phyloP scores from a whole-genome alignment of 2,797 vertebrate genomes.

The Tolypeutes matacus region DNA sequence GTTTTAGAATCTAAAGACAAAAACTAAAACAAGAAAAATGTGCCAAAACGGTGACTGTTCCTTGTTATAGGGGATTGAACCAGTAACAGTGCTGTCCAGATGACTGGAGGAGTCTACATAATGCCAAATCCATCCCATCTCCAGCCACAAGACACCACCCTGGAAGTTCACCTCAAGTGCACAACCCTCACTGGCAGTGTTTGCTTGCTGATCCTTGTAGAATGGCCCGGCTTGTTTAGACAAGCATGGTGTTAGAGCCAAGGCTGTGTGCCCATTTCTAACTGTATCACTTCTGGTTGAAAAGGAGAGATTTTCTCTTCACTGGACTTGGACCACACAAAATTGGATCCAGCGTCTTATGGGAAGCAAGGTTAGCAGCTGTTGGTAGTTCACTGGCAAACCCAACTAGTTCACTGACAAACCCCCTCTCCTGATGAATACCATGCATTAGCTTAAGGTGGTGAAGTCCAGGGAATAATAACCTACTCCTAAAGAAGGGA shows the following conservation, averaged over 20 bases:
- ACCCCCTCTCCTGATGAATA: not conserved
- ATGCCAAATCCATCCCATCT: not conserved
- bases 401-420: not conserved
- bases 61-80: not conserved
- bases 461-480: not conserved
- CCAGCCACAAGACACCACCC: not conserved
- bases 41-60: not conserved
- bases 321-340: not conserved
- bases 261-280: not conserved
- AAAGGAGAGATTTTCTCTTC: not conserved
- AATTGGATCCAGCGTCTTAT: not conserved
- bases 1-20: conserved; percentile 37
- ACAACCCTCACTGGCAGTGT: not conserved
- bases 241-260: not conserved
- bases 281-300: not conserved
- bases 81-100: not conserved
- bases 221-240: conserved; percentile 16
- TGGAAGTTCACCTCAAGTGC: conserved; percentile 3
- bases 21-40: conserved; percentile 8
- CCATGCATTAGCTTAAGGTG: not conserved
- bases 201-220: not conserved
- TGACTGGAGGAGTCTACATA: not conserved
- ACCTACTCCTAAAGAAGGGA: not conserved
- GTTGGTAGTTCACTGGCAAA: not conserved
- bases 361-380: not conserved